These are phyloP conservation scores for Lucinisca nassula DNA, from an alignment of 2,888 invertebrate genomes.

Conservation along the genomic window DNA sequence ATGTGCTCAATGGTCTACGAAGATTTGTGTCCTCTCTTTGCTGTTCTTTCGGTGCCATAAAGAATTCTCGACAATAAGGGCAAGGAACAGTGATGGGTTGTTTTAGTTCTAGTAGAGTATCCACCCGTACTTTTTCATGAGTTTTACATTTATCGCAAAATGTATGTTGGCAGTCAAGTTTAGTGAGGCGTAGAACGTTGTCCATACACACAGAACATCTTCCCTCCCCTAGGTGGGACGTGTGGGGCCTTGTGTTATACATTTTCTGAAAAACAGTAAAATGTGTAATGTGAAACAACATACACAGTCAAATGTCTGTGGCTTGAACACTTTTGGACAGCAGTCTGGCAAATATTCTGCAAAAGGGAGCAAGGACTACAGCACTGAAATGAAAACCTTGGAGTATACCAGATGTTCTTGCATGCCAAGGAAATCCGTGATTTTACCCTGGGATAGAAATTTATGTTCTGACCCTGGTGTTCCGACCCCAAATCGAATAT, in stretches of 20 bases:
- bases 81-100: slow-evolving; percentile 50
- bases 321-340: too few relatives aligned
- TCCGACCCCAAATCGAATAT: too few relatives aligned
- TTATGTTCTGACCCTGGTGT: too few relatives aligned
- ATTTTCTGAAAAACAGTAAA: too few relatives aligned
- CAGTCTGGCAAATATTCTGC: too few relatives aligned
- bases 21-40: not conserved
- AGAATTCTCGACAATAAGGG: slow-evolving; percentile 58
- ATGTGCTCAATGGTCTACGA: not conserved
- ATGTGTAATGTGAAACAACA: too few relatives aligned
- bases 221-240: not conserved
- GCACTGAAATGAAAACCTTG: too few relatives aligned
- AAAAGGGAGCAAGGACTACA: too few relatives aligned
- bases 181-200: not conserved
- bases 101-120: slow-evolving; percentile 16
- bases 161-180: slow-evolving; percentile 54
- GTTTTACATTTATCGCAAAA: slow-evolving; percentile 53
- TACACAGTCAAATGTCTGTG: too few relatives aligned
- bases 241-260: not conserved
- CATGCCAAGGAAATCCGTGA: too few relatives aligned
- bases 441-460: too few relatives aligned
- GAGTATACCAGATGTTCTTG: too few relatives aligned
- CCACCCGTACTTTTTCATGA: slow-evolving; percentile 42
- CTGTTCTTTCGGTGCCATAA: not conserved
- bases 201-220: slow-evolving; percentile 59